These are phyloP conservation scores for Sphecodes monilicornis DNA, from an alignment of 2,888 invertebrate species.

Conservation along the genomic window DNA sequence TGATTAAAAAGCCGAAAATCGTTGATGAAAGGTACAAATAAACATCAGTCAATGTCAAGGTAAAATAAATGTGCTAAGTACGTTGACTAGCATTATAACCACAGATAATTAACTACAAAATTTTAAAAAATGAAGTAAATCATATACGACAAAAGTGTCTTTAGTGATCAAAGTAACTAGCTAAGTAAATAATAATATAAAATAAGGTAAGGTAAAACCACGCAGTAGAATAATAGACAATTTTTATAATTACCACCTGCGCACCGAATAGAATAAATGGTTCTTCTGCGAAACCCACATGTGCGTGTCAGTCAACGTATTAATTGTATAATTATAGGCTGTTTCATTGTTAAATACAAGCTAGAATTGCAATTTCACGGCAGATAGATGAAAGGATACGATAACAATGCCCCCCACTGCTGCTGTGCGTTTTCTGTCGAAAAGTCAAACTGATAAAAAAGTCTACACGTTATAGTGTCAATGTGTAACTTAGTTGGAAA, in stretches of 20 bases:
- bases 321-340: neutral
- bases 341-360: slow-evolving; percentile 7
- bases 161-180: neutral
- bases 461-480: neutral
- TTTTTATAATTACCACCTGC: neutral
- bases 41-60: neutral
- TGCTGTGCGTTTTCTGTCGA: neutral
- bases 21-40: neutral
- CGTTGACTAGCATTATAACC: neutral
- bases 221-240: neutral
- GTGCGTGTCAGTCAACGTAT: neutral
- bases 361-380: neutral
- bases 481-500: neutral
- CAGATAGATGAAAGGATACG: neutral
- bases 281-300: neutral
- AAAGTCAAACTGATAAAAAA: slow-evolving; percentile 12
- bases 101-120: neutral
- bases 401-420: neutral
- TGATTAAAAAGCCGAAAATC: neutral
- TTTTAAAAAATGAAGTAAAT: neutral
- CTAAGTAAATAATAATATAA: neutral
- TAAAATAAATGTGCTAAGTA: neutral
- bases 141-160: neutral
- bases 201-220: neutral
- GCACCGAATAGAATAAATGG: neutral